Evolutionary conservation across 2,113 vertebrate species (phyloP).

Genomic region (Gymnogyps californianus): DNA sequence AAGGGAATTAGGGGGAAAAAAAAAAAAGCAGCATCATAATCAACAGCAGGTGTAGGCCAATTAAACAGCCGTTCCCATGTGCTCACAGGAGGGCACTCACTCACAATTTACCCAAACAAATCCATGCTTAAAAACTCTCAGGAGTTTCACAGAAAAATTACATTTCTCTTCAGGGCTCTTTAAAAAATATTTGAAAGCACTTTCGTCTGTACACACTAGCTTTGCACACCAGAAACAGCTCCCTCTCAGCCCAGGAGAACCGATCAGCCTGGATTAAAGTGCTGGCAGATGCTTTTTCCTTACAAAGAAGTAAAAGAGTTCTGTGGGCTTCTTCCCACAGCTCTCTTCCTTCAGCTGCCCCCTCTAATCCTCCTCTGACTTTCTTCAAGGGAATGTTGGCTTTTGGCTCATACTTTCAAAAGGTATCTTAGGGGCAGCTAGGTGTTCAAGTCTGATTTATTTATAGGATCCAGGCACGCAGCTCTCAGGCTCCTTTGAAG

Average conservation of each 20-base stretch:
- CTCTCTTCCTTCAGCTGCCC: background rate
- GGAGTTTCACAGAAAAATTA: conserved; percentile 44
- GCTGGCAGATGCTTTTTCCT: background rate
- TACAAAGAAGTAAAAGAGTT: background rate
- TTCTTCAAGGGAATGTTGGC: background rate
- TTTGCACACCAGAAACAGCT: conserved; percentile 3
- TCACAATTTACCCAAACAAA: conserved; percentile 65
- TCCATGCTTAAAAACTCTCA: conserved; percentile 54
- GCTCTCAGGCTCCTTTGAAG: background rate
- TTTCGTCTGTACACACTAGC: background rate
- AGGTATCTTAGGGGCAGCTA: background rate
- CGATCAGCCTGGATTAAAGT: background rate
- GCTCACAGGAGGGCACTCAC: conserved; percentile 55
- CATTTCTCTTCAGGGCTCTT: conserved; percentile 55
- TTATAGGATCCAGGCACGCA: conserved; percentile 11
- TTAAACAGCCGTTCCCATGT: conserved; percentile 43
- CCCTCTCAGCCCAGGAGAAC: background rate
- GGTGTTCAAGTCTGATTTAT: conserved; percentile 7
- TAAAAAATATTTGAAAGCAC: conserved; percentile 39
- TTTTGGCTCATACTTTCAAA: background rate
- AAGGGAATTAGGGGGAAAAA: background rate
- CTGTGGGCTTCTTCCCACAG: background rate
- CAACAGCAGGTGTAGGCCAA: conserved; percentile 66
- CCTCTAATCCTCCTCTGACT: background rate
- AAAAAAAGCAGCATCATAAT: background rate